Percentiles rank a stretch among this genome's conserved stretches.
Conservation (phyloP, 2,888 invertebrate genomes). For the Ochropleura plecta region DNA sequence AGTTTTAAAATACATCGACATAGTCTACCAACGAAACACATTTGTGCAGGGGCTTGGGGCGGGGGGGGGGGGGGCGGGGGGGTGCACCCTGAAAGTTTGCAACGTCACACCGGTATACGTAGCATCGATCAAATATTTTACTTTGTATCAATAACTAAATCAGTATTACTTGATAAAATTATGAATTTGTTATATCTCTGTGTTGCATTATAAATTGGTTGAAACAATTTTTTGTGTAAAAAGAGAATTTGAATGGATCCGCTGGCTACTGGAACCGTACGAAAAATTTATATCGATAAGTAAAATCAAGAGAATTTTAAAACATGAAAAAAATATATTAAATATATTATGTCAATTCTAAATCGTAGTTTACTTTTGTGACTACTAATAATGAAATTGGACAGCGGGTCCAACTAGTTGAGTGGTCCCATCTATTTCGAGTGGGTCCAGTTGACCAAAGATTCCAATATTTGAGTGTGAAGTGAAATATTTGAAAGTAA, state of each 20-base stretch:
- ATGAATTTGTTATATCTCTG: neutral
- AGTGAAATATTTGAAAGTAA: neutral
- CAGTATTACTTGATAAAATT: neutral
- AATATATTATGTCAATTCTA: too few species aligned
- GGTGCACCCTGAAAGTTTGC: neutral
- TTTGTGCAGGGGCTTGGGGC: too few species aligned
- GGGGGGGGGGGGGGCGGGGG: neutral
- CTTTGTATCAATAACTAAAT: too few species aligned
- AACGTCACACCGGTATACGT: neutral
- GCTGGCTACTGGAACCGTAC: too few species aligned
- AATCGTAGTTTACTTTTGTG: too few species aligned
- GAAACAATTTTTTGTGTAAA: neutral
- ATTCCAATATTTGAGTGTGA: neutral
- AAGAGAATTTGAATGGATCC: neutral
- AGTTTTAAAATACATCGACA: neutral
- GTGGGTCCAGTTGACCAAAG: too few species aligned
- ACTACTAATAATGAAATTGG: too few species aligned
- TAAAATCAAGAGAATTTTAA: too few species aligned
- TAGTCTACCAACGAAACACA: neutral
- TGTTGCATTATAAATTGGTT: neutral
- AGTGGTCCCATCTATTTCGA: too few species aligned
- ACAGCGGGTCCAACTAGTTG: too few species aligned
- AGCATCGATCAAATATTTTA: neutral
- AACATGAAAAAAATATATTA: too few species aligned
- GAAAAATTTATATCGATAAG: too few species aligned